These are phyloP conservation scores for Irena cyanogastra DNA, from an alignment of 2,113 vertebrate genomes.

Conservation along the genomic window DNA sequence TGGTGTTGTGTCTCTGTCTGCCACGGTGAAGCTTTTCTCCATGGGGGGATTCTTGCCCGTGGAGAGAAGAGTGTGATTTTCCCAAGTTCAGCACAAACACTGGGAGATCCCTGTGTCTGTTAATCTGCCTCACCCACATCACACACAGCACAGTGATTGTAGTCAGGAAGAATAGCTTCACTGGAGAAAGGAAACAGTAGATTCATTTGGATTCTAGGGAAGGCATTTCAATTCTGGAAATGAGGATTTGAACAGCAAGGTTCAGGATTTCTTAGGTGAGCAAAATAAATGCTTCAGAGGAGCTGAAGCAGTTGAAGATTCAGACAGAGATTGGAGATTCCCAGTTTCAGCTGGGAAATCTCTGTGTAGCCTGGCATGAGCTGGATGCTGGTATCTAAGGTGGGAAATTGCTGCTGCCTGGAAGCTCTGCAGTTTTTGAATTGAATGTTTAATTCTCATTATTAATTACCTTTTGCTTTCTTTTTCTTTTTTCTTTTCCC, in stretches of 20 bases:
- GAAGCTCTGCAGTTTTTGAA: not conserved
- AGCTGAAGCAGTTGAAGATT: not conserved
- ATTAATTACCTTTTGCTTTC: slow-evolving; percentile 35
- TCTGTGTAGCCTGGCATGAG: not conserved
- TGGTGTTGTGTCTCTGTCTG: not conserved
- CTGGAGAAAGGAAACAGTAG: not conserved
- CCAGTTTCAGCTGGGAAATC: not conserved
- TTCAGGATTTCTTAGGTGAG: not conserved
- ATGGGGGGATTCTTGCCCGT: not conserved
- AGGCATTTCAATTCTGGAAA: not conserved
- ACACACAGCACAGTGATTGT: not conserved
- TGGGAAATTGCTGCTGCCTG: not conserved
- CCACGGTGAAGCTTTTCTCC: not conserved
- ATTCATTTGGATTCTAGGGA: not conserved
- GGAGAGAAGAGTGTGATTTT: not conserved
- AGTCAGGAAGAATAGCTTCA: not conserved
- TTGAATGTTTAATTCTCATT: not conserved
- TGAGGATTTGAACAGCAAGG: not conserved
- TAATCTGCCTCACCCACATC: not conserved
- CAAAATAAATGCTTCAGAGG: not conserved
- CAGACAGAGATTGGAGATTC: not conserved
- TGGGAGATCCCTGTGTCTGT: not conserved
- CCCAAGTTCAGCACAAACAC: not conserved
- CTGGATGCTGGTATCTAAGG: not conserved
- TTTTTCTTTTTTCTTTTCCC: slow-evolving; percentile 47